These are phyloP conservation scores for Coilia nasus DNA, from an alignment of 2,797 vertebrate genomes.

Conservation along the genomic window DNA sequence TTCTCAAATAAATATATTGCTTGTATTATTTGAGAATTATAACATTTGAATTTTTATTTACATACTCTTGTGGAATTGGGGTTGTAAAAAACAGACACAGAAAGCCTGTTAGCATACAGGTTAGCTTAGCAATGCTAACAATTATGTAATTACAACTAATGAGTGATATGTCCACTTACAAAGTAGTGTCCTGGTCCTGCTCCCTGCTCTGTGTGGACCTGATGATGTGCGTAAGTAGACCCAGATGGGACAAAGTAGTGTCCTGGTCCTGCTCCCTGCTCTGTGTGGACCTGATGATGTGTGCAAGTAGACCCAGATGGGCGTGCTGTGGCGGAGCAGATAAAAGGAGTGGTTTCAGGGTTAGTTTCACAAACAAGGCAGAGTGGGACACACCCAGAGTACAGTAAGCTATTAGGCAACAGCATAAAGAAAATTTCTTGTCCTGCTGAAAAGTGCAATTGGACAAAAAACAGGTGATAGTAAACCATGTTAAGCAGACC, in stretches of 20 bases:
- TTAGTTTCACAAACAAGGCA: slow-evolving; percentile 40
- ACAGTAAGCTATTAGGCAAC: slow-evolving; percentile 62
- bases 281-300: slow-evolving; percentile 30
- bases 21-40: too few species aligned
- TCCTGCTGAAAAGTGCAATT: neutral
- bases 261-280: neutral
- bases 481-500: neutral
- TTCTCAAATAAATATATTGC: too few species aligned
- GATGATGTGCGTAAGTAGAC: slow-evolving; percentile 35
- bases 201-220: neutral
- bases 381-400: slow-evolving; percentile 64
- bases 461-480: slow-evolving; percentile 8
- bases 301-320: slow-evolving; percentile 38
- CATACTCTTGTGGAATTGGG: too few species aligned
- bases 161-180: neutral
- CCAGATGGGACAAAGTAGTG: slow-evolving; percentile 42
- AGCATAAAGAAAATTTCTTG: slow-evolving; percentile 47
- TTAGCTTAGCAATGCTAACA: neutral
- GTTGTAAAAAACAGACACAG: too few species aligned
- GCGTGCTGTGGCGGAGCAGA: slow-evolving; percentile 57
- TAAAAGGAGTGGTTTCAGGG: slow-evolving; percentile 55
- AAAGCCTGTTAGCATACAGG: neutral
- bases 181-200: neutral
- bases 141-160: neutral
- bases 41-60: too few species aligned